Evolutionary conservation across 2,113 vertebrate genomes (phyloP).

Genomic region (Megaptera novaeangliae): DNA sequence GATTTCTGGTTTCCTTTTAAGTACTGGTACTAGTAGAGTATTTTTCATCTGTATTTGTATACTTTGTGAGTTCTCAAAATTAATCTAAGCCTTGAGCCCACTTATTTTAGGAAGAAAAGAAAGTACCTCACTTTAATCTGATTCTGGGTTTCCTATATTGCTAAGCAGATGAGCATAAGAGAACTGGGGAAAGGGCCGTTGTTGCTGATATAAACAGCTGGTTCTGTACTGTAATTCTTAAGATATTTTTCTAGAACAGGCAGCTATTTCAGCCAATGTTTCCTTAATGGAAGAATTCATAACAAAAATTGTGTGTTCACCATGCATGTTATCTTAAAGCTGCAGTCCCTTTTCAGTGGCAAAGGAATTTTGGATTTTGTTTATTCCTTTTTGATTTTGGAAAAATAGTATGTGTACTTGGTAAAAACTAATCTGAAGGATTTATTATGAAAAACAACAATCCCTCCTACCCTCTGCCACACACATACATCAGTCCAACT

Average conservation of each 20-base stretch:
- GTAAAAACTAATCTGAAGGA: background rate
- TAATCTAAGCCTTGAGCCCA: conserved; percentile 22
- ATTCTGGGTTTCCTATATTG: conserved; percentile 62
- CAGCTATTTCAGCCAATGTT: conserved; percentile 76
- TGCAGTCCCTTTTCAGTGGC: conserved; percentile 33
- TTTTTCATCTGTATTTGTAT: background rate
- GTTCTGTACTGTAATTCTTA: conserved; percentile 72
- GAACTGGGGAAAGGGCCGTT: conserved; percentile 31
- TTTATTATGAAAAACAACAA: background rate
- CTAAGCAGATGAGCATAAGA: conserved; percentile 52
- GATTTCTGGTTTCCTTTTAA: background rate
- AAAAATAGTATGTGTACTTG: conserved; percentile 6
- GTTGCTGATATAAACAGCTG: conserved; percentile 63
- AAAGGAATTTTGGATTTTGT: conserved; percentile 25
- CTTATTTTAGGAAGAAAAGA: conserved; percentile 53
- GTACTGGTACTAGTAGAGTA: background rate
- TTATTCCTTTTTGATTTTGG: conserved; percentile 17
- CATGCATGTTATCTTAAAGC: conserved; percentile 50
- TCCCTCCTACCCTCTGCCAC: background rate
- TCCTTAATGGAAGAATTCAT: conserved; percentile 47
- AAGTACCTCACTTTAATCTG: conserved; percentile 69
- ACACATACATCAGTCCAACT: background rate
- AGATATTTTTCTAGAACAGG: conserved; percentile 67
- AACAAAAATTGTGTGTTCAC: conserved; percentile 55
- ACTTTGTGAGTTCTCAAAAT: conserved; percentile 34